Conservation (phyloP, 2,888 invertebrate species). For the Calephelis perditalis region DNA sequence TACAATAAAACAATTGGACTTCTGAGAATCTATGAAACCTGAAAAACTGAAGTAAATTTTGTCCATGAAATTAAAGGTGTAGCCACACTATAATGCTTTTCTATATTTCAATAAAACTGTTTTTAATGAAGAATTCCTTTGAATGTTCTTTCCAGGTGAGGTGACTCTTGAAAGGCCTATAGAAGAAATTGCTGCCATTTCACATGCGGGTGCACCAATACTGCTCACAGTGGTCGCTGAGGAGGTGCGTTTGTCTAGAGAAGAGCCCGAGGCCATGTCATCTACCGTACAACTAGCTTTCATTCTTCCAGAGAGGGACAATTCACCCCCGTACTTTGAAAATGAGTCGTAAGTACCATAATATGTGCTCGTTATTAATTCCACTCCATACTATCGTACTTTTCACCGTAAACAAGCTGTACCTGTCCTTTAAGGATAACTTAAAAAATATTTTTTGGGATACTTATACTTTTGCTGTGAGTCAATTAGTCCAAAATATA, state of each 20-base stretch:
- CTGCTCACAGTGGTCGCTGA: conserved; percentile 91
- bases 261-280: conserved; percentile 88
- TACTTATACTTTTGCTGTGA: too few relatives aligned
- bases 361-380: not conserved
- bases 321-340: conserved; percentile 88
- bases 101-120: too few relatives aligned
- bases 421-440: too few relatives aligned
- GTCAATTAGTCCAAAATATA: too few relatives aligned
- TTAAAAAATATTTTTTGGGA: too few relatives aligned
- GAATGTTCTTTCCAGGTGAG: conserved; percentile 50
- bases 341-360: conserved; percentile 82
- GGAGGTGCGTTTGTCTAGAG: conserved; percentile 85
- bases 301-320: conserved; percentile 86
- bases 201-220: conserved; percentile 90
- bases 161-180: conserved; percentile 81
- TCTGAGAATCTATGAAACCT: too few relatives aligned
- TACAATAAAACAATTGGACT: too few relatives aligned
- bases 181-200: conserved; percentile 87
- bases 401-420: not conserved
- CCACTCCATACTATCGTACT: not conserved
- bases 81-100: too few relatives aligned
- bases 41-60: too few relatives aligned
- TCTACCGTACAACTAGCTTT: conserved; percentile 90
- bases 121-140: not conserved
- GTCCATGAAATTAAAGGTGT: too few relatives aligned